These are phyloP conservation scores for Copidosoma floridanum DNA, from an alignment of 1,140 invertebrate genomes.

Conservation along the genomic window DNA sequence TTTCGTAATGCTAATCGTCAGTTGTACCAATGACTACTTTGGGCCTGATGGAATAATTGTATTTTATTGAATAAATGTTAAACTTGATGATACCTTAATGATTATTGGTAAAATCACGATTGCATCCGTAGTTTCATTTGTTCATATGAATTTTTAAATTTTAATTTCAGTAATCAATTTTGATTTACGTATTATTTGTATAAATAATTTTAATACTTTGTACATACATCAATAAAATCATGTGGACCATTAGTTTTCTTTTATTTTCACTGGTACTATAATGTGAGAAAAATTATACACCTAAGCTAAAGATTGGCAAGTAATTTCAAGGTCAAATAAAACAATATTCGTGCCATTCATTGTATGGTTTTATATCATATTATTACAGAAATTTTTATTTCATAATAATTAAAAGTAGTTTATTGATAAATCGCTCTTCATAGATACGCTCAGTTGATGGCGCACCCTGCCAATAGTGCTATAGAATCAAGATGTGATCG, in stretches of 20 bases:
- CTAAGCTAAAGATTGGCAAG: neutral
- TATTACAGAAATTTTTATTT: conserved; percentile 55
- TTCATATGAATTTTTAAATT: conserved; percentile 20
- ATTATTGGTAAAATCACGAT: neutral
- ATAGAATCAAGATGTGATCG: too few species aligned
- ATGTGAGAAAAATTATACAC: neutral
- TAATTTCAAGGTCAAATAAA: neutral
- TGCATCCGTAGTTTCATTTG: conserved; percentile 2
- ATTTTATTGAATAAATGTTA: neutral
- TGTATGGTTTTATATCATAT: conserved; percentile 56
- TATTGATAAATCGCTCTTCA: conserved; percentile 48
- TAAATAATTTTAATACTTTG: neutral
- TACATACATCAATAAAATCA: conserved; percentile 18
- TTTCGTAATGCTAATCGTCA: too few species aligned
- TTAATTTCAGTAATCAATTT: conserved; percentile 8
- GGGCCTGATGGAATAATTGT: conserved; percentile 5
- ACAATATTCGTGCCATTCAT: conserved; percentile 45
- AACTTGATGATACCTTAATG: neutral
- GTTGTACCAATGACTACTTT: too few species aligned
- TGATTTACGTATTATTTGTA: conserved; percentile 3
- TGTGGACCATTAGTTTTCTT: neutral
- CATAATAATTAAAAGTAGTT: conserved; percentile 53
- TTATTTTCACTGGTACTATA: neutral
- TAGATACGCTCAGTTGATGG: conserved; percentile 40
- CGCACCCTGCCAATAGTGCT: conserved; percentile 22